Evolutionary conservation across 2,113 vertebrate species (phyloP).

Genomic region (Phrynosoma platyrhinos): DNA sequence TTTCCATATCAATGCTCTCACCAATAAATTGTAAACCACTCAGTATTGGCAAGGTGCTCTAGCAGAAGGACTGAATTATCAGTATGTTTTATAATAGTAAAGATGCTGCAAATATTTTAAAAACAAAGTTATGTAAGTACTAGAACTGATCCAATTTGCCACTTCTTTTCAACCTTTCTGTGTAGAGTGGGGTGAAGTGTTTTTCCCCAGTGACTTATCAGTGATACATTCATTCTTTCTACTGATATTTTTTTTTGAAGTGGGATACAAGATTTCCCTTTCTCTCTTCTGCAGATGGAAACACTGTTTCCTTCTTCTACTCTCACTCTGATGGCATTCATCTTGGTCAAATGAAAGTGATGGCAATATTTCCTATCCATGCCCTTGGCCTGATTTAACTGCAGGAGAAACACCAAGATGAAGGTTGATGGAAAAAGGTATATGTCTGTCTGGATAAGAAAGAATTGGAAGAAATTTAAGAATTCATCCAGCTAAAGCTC

Average conservation of each 20-base stretch:
- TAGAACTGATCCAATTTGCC: background rate
- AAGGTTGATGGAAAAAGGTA: background rate
- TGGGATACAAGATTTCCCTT: background rate
- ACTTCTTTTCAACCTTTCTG: background rate
- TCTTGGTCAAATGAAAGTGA: background rate
- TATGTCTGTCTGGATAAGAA: background rate
- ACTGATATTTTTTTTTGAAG: background rate
- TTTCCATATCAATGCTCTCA: conserved; percentile 44
- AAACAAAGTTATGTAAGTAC: background rate
- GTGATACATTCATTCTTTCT: no score
- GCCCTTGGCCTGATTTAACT: background rate
- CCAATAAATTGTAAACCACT: conserved; percentile 28
- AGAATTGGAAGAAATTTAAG: background rate
- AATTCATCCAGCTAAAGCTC: background rate
- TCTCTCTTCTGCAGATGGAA: background rate
- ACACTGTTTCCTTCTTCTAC: background rate
- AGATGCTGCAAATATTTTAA: conserved; percentile 47
- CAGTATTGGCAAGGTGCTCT: conserved; percentile 36
- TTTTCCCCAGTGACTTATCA: no score
- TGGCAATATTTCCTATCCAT: background rate
- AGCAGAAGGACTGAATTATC: conserved; percentile 32
- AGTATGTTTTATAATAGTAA: conserved; percentile 51
- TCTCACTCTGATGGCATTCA: background rate
- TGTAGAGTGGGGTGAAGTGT: no score
- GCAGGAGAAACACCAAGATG: background rate